phyloP scores from a whole-genome alignment of 2,888 invertebrate species.

The Caenorhabditis drosophilae region DNA sequence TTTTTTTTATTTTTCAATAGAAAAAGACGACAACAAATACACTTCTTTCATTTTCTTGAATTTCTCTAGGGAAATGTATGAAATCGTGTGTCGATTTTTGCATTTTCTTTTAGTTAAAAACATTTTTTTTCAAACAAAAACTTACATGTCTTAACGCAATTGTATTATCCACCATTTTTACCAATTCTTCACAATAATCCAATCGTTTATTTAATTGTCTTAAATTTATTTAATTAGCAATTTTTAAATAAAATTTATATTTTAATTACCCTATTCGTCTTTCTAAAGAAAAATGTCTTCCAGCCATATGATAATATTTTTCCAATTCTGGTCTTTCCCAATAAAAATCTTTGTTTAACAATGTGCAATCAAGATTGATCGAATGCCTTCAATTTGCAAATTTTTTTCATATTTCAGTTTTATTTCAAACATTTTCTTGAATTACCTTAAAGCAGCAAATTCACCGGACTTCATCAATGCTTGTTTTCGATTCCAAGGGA shows the following conservation, averaged over 20 bases:
- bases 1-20: too few species aligned
- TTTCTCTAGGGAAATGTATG: neutral
- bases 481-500: conserved; percentile 59
- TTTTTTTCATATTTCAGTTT: conserved; percentile 4
- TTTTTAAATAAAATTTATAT: neutral
- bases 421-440: neutral
- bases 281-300: conserved; percentile 74
- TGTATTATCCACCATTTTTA: conserved; percentile 86
- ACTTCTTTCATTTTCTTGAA: neutral
- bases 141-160: conserved; percentile 84
- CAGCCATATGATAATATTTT: conserved; percentile 81
- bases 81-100: conserved; percentile 5
- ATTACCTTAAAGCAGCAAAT: conserved; percentile 53
- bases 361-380: conserved; percentile 89
- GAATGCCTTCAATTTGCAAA: conserved; percentile 75
- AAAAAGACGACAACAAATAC: too few species aligned
- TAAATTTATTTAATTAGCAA: conserved; percentile 7
- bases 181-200: conserved; percentile 88
- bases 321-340: conserved; percentile 94
- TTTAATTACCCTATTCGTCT: conserved; percentile 44
- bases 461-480: conserved; percentile 59
- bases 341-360: conserved; percentile 93
- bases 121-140: too few species aligned
- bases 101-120: too few species aligned
- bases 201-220: conserved; percentile 94